Conservation (phyloP, 2,888 invertebrate genomes). For the Lampropteryx suffumata region DNA sequence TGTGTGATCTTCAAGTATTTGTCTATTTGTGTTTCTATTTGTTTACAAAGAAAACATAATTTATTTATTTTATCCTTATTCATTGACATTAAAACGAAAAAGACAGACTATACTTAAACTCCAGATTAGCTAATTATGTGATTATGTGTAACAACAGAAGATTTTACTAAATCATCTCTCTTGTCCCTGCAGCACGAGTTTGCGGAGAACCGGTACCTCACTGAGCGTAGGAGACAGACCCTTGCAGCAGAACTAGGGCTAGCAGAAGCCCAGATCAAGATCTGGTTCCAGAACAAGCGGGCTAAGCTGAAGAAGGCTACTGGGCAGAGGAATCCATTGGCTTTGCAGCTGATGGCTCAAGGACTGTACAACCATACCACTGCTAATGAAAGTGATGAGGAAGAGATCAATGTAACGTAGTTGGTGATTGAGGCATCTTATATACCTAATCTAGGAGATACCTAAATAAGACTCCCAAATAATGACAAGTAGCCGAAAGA, state of each 20-base stretch:
- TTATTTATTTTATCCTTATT: too few species aligned
- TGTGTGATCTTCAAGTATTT: too few species aligned
- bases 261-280: slow-evolving; percentile 98
- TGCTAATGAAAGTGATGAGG: slow-evolving; percentile 89
- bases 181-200: slow-evolving; percentile 90
- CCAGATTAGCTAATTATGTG: too few species aligned
- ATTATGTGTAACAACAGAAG: too few species aligned
- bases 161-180: slow-evolving; percentile 1
- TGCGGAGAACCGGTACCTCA: slow-evolving; percentile 95
- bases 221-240: slow-evolving; percentile 94
- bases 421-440: too few species aligned
- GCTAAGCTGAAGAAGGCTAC: slow-evolving; percentile 97
- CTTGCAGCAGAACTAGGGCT: slow-evolving; percentile 94
- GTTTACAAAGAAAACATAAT: too few species aligned
- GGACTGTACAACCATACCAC: slow-evolving; percentile 93
- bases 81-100: too few species aligned
- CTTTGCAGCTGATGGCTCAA: slow-evolving; percentile 96
- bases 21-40: too few species aligned
- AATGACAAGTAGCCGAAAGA: too few species aligned
- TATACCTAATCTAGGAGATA: too few species aligned
- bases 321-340: slow-evolving; percentile 92
- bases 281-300: slow-evolving; percentile 98
- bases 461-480: too few species aligned
- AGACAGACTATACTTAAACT: too few species aligned
- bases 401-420: slow-evolving; percentile 79